These are phyloP conservation scores for Cyanoramphus novaezelandiae DNA, from an alignment of 2,113 vertebrate species.

Conservation along the genomic window DNA sequence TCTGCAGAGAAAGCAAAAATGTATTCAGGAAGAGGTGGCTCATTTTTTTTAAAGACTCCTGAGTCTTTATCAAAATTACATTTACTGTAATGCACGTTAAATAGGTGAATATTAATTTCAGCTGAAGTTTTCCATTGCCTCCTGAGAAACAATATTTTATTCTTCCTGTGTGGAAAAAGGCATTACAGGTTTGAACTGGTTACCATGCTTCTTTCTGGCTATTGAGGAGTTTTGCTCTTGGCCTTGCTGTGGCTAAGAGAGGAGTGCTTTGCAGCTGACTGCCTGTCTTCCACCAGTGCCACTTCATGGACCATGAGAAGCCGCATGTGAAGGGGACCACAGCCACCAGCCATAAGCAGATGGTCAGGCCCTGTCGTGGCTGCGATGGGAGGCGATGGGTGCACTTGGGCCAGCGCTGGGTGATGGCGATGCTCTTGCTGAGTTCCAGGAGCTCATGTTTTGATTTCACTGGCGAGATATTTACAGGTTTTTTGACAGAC, in stretches of 20 bases:
- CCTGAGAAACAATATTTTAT: neutral
- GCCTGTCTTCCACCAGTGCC: rapidly evolving
- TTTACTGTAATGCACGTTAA: neutral
- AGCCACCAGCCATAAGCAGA: neutral
- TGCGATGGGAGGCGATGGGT: rapidly evolving
- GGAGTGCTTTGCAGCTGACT: rapidly evolving
- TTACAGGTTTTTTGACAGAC: neutral
- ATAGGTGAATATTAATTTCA: neutral
- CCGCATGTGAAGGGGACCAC: rapidly evolving
- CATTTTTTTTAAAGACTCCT: neutral
- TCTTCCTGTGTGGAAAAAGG: neutral
- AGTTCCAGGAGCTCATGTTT: neutral
- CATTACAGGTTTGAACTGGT: neutral
- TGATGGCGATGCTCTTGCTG: neutral
- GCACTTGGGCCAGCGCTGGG: rapidly evolving
- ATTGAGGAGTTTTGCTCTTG: neutral
- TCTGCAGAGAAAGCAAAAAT: neutral
- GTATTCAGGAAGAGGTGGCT: neutral
- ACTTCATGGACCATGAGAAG: neutral
- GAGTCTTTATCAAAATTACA: neutral
- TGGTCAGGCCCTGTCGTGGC: neutral
- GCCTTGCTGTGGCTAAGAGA: neutral
- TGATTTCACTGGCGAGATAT: neutral
- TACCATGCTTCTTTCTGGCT: neutral
- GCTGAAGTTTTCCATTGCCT: neutral